A percentile compares a stretch with the other conserved stretches of the same genome.
phyloP scores from a whole-genome alignment of 2,888 invertebrate species.

The Agrochola macilenta region DNA sequence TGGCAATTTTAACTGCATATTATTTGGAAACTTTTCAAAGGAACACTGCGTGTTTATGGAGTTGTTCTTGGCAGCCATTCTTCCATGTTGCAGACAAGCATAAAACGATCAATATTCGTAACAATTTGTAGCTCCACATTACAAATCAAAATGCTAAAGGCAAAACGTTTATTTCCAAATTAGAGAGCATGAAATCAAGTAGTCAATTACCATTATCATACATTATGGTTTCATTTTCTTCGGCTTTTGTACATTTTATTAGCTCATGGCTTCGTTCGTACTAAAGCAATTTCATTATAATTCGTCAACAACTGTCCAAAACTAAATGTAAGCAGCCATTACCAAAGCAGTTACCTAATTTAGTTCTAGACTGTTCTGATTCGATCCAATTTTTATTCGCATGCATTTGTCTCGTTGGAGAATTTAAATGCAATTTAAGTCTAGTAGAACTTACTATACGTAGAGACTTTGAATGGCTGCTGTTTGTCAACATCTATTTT shows the following conservation, averaged over 20 bases:
- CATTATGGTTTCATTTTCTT: not conserved
- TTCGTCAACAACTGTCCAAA: not conserved
- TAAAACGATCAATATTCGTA: not conserved
- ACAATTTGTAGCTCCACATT: not conserved
- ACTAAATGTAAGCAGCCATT: not conserved
- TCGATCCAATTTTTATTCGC: not conserved
- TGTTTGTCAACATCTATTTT: not conserved
- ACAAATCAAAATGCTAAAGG: not conserved
- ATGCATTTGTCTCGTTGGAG: not conserved
- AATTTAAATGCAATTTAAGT: slow-evolving; percentile 29
- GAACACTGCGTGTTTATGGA: slow-evolving; percentile 9
- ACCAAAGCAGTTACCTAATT: slow-evolving; percentile 1
- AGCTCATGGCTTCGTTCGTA: not conserved
- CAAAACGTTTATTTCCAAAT: not conserved
- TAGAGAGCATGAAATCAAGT: not conserved
- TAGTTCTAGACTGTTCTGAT: not conserved
- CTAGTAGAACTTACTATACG: not conserved
- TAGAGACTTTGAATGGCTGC: slow-evolving; percentile 6
- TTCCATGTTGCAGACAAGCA: not conserved
- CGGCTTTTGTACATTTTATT: not conserved
- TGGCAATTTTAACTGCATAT: slow-evolving; percentile 10
- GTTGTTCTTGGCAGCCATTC: slow-evolving; percentile 33
- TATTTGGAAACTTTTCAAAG: slow-evolving; percentile 47
- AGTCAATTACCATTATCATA: not conserved
- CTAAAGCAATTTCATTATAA: not conserved